phyloP scores from a whole-genome alignment of 1,140 invertebrate genomes.

The Hestina assimilis region DNA sequence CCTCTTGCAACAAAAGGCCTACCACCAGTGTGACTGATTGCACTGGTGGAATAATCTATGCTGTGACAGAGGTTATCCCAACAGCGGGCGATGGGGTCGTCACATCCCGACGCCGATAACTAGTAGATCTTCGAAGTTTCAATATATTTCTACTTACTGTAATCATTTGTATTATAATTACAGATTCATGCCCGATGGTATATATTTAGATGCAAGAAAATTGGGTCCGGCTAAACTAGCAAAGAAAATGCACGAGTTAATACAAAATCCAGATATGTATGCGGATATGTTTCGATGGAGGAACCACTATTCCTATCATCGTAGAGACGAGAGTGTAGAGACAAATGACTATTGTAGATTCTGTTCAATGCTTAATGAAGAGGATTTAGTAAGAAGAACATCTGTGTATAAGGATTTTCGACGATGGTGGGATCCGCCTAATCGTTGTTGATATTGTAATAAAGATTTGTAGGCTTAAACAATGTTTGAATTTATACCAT shows the following conservation, averaged over 20 bases:
- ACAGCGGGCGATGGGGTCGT: too few relatives aligned
- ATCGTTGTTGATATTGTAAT: conserved; percentile 26
- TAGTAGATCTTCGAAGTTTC: too few relatives aligned
- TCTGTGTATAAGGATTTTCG: conserved; percentile 45
- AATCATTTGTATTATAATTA: conserved; percentile 16
- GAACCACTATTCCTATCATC: conserved; percentile 54
- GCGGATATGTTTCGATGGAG: conserved; percentile 56
- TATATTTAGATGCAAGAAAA: conserved; percentile 56
- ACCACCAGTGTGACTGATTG: too few relatives aligned
- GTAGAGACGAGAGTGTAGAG: conserved; percentile 35
- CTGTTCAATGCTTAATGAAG: conserved; percentile 48
- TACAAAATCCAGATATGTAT: conserved; percentile 47
- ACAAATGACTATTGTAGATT: conserved; percentile 57
- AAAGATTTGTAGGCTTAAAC: too few relatives aligned
- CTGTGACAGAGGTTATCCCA: too few relatives aligned
- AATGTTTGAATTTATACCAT: too few relatives aligned
- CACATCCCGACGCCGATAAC: too few relatives aligned
- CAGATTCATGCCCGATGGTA: conserved; percentile 66
- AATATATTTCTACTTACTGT: too few relatives aligned
- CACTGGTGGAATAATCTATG: too few relatives aligned
- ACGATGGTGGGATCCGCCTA: conserved; percentile 44
- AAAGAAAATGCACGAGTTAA: conserved; percentile 46
- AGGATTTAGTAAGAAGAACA: conserved; percentile 35
- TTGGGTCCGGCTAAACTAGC: conserved; percentile 45
- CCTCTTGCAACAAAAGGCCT: too few relatives aligned